Conservation (phyloP, 2,113 vertebrate genomes). For the Zootoca vivipara region DNA sequence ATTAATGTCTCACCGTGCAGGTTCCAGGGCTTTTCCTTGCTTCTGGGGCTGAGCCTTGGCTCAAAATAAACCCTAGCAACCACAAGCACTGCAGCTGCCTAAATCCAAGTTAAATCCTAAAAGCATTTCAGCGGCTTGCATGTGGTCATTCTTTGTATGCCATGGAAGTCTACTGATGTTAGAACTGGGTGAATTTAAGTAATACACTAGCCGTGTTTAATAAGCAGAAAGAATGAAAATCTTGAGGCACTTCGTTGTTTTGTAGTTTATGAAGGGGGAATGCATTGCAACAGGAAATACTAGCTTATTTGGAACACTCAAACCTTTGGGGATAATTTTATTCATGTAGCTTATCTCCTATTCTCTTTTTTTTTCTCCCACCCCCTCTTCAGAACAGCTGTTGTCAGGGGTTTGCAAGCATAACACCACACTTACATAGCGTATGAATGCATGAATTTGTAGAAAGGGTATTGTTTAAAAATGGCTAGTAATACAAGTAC, state of each 20-base stretch:
- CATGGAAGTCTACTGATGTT: neutral
- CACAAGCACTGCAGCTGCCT: neutral
- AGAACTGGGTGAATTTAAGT: slow-evolving; percentile 13
- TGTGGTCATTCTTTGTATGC: slow-evolving; percentile 1
- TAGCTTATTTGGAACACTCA: slow-evolving; percentile 54
- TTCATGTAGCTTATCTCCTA: neutral
- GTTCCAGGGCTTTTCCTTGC: neutral
- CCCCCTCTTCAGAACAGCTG: too few relatives aligned
- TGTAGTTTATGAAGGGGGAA: slow-evolving; percentile 28
- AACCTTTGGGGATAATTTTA: slow-evolving; percentile 35
- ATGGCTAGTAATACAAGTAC: neutral
- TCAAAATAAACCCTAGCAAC: neutral
- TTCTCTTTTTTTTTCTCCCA: neutral
- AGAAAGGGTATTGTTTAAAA: neutral
- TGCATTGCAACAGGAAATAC: slow-evolving; percentile 52
- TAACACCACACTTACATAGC: too few relatives aligned
- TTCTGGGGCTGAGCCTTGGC: slow-evolving; percentile 2
- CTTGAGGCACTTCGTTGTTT: slow-evolving; percentile 46
- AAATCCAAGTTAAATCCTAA: neutral
- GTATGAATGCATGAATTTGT: neutral
- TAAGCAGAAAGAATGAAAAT: slow-evolving; percentile 27
- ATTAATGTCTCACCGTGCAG: neutral
- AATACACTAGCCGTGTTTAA: neutral
- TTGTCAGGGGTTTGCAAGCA: neutral
- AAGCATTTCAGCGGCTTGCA: neutral